Evolutionary conservation across 2,113 vertebrate species (phyloP).

Genomic region (Tichodroma muraria): DNA sequence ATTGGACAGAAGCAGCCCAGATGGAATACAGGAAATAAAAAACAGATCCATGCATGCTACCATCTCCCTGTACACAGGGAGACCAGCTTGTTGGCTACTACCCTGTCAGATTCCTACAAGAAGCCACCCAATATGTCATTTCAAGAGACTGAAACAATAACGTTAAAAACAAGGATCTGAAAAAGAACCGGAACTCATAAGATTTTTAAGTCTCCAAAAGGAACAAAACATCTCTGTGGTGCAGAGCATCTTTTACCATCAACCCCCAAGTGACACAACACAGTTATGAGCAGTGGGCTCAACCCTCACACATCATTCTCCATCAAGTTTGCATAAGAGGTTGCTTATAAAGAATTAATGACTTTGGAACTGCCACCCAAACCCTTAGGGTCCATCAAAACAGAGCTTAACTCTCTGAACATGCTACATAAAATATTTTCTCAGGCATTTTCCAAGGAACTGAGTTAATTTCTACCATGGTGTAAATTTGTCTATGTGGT

Average conservation of each 20-base stretch:
- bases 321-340: not conserved
- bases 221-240: not conserved
- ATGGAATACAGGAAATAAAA: not conserved
- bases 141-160: not conserved
- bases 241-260: not conserved
- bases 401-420: not conserved
- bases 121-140: not conserved
- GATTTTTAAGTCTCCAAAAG: not conserved
- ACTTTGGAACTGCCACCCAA: slow-evolving; percentile 11
- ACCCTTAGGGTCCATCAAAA: not conserved
- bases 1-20: slow-evolving; percentile 19
- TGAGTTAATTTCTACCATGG: not conserved
- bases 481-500: not conserved
- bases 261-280: rapidly evolving
- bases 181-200: not conserved
- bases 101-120: not conserved
- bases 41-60: not conserved
- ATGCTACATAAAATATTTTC: not conserved
- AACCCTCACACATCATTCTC: not conserved
- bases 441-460: not conserved
- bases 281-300: not conserved
- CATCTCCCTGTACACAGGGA: not conserved
- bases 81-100: not conserved
- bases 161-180: not conserved
- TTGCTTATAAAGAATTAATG: slow-evolving; percentile 11